A percentile compares a stretch with the other conserved stretches of the same genome.
phyloP scores from a whole-genome alignment of 2,888 invertebrate species.

The Agrenia bidenticulata region DNA sequence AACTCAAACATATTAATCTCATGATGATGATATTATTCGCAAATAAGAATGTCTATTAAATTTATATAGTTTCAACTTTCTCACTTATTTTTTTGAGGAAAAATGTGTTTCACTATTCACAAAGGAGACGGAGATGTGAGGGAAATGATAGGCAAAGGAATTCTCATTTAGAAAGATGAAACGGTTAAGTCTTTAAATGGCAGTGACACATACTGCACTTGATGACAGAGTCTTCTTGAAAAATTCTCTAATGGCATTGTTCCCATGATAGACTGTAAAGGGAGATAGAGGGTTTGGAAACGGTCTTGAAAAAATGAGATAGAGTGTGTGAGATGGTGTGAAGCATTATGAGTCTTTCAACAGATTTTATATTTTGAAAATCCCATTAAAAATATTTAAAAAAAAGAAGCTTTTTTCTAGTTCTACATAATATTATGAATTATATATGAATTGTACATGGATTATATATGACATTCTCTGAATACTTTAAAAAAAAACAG shows the following conservation, averaged over 20 bases:
- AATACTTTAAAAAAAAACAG: too few species aligned
- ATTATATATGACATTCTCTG: too few species aligned
- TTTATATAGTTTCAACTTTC: not conserved
- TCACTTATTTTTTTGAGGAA: not conserved
- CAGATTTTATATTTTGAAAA: conserved; percentile 22
- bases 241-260: too few species aligned
- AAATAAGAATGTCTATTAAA: not conserved
- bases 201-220: too few species aligned
- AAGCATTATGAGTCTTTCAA: conserved; percentile 24
- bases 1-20: conserved; percentile 21
- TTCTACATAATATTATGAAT: too few species aligned
- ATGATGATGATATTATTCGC: not conserved
- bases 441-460: too few species aligned
- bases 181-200: not conserved
- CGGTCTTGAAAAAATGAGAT: too few species aligned
- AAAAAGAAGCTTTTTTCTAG: too few species aligned
- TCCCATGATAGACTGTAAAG: too few species aligned
- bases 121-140: not conserved
- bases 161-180: not conserved
- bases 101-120: too few species aligned
- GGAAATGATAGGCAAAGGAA: not conserved
- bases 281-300: too few species aligned
- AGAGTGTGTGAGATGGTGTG: conserved; percentile 10
- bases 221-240: too few species aligned
- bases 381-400: not conserved